A percentile compares a stretch with the other conserved stretches of the same genome.
phyloP scores from a whole-genome alignment of 2,797 vertebrate species.

The Myripristis murdjan region DNA sequence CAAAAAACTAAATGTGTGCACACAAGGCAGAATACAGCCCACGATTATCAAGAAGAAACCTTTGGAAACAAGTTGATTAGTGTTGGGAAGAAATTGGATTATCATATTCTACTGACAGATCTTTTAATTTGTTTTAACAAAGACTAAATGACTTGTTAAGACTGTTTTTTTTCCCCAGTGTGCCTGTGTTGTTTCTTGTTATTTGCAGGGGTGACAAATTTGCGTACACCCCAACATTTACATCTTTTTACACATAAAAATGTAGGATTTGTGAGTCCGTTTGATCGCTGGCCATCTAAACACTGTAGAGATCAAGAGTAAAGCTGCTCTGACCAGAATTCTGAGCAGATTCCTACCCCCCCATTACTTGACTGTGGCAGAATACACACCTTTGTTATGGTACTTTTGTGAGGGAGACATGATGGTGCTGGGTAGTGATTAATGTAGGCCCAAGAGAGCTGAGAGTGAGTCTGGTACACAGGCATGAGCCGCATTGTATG shows the following conservation, averaged over 20 bases:
- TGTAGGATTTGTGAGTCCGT: conserved; percentile 22
- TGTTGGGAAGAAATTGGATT: too few species aligned
- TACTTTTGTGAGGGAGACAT: conserved; percentile 47
- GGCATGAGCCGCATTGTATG: conserved; percentile 56
- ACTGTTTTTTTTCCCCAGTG: too few species aligned
- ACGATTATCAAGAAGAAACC: too few species aligned
- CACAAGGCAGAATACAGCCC: too few species aligned
- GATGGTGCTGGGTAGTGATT: conserved; percentile 65
- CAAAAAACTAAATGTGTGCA: too few species aligned
- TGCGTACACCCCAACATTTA: background rate
- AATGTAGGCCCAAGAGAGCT: conserved; percentile 61
- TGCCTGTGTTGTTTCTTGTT: background rate
- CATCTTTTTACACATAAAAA: conserved; percentile 34
- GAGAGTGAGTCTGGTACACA: conserved; percentile 56
- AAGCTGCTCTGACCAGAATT: conserved; percentile 17
- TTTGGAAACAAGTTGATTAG: too few species aligned
- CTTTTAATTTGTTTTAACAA: too few species aligned
- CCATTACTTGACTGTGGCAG: conserved; percentile 48
- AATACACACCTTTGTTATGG: conserved; percentile 41
- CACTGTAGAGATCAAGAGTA: conserved; percentile 15
- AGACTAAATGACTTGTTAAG: too few species aligned
- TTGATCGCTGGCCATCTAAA: conserved; percentile 40
- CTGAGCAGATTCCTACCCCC: conserved; percentile 19
- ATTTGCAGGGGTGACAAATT: conserved; percentile 2
- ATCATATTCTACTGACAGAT: too few species aligned